These are phyloP conservation scores for Leguminivora glycinivorella DNA, from an alignment of 1,140 invertebrate species.

Conservation along the genomic window DNA sequence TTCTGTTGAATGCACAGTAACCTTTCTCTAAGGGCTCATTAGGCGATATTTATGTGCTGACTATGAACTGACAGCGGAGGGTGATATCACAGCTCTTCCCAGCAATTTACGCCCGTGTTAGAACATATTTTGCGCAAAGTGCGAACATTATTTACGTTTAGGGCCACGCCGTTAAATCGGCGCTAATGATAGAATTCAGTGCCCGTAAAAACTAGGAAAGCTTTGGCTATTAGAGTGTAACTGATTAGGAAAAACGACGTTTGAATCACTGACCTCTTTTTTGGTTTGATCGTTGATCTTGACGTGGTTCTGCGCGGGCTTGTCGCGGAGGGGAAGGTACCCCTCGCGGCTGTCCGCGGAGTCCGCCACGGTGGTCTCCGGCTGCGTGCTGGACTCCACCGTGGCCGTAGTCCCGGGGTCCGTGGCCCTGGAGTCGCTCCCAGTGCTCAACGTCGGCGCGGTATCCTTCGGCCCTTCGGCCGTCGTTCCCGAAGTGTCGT, in stretches of 20 bases:
- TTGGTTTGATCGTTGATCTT: conserved; percentile 77
- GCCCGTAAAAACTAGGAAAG: conserved; percentile 54
- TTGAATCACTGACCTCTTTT: conserved; percentile 76
- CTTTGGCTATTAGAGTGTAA: conserved; percentile 64
- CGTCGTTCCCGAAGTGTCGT: conserved; percentile 60
- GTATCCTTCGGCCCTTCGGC: conserved; percentile 57
- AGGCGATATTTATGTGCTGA: conserved; percentile 49
- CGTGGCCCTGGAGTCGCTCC: conserved; percentile 57
- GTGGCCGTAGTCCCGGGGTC: conserved; percentile 55
- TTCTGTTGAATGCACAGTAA: conserved; percentile 48
- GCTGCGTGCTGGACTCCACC: conserved; percentile 56
- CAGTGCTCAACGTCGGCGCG: conserved; percentile 54
- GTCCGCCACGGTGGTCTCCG: conserved; percentile 62
- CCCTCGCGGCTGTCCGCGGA: conserved; percentile 73
- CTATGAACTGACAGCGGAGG: conserved; percentile 33
- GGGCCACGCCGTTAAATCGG: conserved; percentile 40
- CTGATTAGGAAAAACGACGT: conserved; percentile 54
- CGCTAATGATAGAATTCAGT: conserved; percentile 44
- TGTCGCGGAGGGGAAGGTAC: conserved; percentile 72
- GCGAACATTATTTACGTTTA: conserved; percentile 39
- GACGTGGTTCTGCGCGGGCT: conserved; percentile 72
- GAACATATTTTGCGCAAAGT: conserved; percentile 31
- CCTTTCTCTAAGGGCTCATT: conserved; percentile 61
- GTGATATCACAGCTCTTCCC: conserved; percentile 38
- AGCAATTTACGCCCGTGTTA: conserved; percentile 31